Conservation (phyloP, 2,888 invertebrate species). For the Pseudeuparius sepicola region DNA sequence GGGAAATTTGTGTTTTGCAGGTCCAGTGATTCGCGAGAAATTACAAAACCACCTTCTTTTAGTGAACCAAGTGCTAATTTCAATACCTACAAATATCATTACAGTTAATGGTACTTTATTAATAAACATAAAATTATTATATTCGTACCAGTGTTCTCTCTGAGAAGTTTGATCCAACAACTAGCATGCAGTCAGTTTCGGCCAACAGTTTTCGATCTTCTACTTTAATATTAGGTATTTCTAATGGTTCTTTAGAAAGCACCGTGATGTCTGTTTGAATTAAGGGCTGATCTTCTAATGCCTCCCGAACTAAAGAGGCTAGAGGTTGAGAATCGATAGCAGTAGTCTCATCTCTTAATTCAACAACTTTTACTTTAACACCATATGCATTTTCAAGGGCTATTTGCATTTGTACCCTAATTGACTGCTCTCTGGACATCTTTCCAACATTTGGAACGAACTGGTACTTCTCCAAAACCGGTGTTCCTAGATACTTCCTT, state of each 20-base stretch:
- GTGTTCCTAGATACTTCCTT: constrained; percentile 55
- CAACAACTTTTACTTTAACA: constrained; percentile 42
- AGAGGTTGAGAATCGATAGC: constrained; percentile 39
- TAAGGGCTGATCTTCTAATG: constrained; percentile 57
- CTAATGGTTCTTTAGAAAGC: constrained; percentile 31
- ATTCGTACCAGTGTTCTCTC: constrained; percentile 39
- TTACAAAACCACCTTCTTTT: constrained; percentile 49
- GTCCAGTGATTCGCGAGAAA: constrained; percentile 47
- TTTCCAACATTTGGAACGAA: constrained; percentile 53
- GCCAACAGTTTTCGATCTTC: constrained; percentile 49
- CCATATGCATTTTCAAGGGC: constrained; percentile 54
- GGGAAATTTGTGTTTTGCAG: constrained; percentile 1
- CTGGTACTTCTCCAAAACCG: constrained; percentile 64
- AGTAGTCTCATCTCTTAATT: constrained; percentile 26
- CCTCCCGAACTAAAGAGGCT: constrained; percentile 45
- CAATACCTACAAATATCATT: constrained; percentile 20
- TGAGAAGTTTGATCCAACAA: constrained; percentile 38
- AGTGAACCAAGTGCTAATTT: constrained; percentile 16
- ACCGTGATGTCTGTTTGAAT: constrained; percentile 57
- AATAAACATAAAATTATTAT: not conserved
- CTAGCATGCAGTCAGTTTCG: constrained; percentile 27
- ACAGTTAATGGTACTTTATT: not conserved
- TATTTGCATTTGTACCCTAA: constrained; percentile 56
- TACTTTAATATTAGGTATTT: constrained; percentile 42
- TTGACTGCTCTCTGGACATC: constrained; percentile 33